Evolutionary conservation across 2,888 invertebrate species (phyloP), one percentile per base, ranked within the genome.

Genomic region (Mesochorus sp.): DNA sequence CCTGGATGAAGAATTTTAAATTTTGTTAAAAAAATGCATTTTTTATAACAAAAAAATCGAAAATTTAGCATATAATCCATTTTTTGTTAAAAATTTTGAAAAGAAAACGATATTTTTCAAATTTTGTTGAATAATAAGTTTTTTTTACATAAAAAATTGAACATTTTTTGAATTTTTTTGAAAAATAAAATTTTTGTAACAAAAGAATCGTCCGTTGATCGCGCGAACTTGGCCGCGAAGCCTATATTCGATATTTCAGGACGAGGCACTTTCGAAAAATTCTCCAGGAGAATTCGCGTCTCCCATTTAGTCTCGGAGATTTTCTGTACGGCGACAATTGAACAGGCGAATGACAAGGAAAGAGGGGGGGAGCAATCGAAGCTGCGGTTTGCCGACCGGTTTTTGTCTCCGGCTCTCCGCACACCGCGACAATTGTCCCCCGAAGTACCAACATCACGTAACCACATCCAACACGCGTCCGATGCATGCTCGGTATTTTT

Each of bases 141-240:
- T n/a, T n/a, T n/a, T n/a, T n/a, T n/a, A n/a, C n/a, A n/a, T n/a
- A n/a, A n/a, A n/a, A n/a, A n/a, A 12, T 14, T 51, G 17, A 8
- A 19, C 34, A 28, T 17, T 5, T 44, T 31, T 39, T 31, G 17
- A 53, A 10, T 17, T 17, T 53, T 14, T 24, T 17, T 28, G 53
- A 31, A 31, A 8, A 17, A 24, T 14, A 17, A 8, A 53, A 28
- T 17, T 31, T n/a, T n/a, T n/a, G n/a, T n/a, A n/a, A n/a, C n/a
- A n/a, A 62, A 74, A 78, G 71, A 75, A 53, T 47, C 53, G 57
- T 24, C 19, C 44, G 64, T 57, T 37, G 12, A 24, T 49, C n/a
- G n/a, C n/a, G n/a, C 76, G 76, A 80, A 81, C 79, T 78, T 81
- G 81, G 80, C 81, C 81, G 76, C 80, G 44, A 81, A 80, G 81